A percentile compares a stretch with the other conserved stretches of the same genome.
Evolutionary conservation across 2,888 invertebrate species (phyloP).

Genomic region (Pemphredon lugubris): DNA sequence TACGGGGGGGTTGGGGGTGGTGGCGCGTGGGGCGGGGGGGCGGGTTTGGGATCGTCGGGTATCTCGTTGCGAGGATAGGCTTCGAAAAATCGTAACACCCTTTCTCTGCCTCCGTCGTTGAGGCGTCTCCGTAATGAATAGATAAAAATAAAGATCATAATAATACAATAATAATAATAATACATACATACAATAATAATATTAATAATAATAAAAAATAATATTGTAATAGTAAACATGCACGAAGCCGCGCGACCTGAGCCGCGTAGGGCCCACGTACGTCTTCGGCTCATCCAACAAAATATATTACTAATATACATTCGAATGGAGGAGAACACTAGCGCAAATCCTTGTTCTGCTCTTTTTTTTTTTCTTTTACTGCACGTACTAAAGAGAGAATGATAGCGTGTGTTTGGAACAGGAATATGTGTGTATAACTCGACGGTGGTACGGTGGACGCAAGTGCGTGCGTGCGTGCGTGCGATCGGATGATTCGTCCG

Average conservation of each 20-base stretch:
- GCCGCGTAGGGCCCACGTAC: conserved; percentile 20
- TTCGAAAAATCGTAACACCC: conserved; percentile 50
- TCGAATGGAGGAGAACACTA: conserved; percentile 52
- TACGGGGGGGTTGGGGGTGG: neutral
- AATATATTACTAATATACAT: conserved; percentile 79
- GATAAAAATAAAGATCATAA: conserved; percentile 64
- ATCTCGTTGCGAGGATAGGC: conserved; percentile 25
- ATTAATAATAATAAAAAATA: conserved; percentile 67
- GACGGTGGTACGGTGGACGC: neutral
- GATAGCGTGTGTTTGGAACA: conserved; percentile 3
- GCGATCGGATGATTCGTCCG: too few relatives aligned
- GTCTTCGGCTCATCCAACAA: conserved; percentile 72
- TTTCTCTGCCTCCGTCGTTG: conserved; percentile 39
- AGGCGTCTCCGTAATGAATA: conserved; percentile 59
- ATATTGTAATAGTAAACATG: conserved; percentile 78
- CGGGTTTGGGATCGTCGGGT: conserved; percentile 19
- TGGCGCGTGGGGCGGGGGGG: neutral
- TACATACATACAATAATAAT: conserved; percentile 66
- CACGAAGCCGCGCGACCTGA: conserved; percentile 66
- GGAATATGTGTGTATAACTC: neutral
- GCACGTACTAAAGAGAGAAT: conserved; percentile 26
- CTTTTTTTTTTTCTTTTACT: too few relatives aligned
- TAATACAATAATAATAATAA: conserved; percentile 56
- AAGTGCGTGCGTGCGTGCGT: too few relatives aligned
- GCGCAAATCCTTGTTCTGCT: conserved; percentile 31